Percentiles rank a stretch among this genome's conserved stretches.
Conservation (phyloP, 1,140 invertebrate genomes). For the Laupala kohalensis region DNA sequence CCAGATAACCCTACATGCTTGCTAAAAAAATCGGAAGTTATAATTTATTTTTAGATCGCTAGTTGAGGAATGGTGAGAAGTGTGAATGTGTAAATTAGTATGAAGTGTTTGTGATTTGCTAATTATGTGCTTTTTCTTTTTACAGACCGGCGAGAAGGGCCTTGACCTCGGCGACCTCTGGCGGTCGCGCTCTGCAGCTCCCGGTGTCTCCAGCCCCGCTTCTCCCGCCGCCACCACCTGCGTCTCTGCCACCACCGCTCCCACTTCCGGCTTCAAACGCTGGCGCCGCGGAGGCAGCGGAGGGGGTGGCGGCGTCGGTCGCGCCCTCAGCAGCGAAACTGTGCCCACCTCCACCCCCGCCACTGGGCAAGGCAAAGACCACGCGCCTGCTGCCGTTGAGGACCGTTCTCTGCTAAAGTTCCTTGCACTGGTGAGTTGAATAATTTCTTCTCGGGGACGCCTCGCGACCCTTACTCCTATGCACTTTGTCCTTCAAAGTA, state of each 20-base stretch:
- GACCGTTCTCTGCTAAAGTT: conserved; percentile 46
- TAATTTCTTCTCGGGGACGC: no score
- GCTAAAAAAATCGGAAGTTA: no score
- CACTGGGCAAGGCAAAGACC: no score
- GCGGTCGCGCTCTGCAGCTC: conserved; percentile 18
- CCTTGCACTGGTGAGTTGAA: conserved; percentile 45
- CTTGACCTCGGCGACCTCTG: conserved; percentile 24
- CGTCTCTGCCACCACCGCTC: conserved; percentile 17
- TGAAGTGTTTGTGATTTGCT: no score
- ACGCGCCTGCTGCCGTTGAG: conserved; percentile 23
- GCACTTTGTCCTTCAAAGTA: no score
- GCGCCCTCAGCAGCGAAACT: conserved; percentile 17
- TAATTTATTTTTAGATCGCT: no score
- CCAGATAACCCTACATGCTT: no score
- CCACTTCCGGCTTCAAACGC: conserved; percentile 24
- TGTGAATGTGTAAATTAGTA: no score
- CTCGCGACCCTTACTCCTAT: no score
- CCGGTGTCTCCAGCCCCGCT: no score
- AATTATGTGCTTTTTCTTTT: conserved; percentile 14
- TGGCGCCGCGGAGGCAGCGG: conserved; percentile 22
- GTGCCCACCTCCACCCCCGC: conserved; percentile 14
- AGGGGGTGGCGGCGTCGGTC: conserved; percentile 16
- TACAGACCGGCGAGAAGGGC: conserved; percentile 27
- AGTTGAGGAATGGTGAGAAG: no score
- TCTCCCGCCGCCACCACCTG: conserved; percentile 9